Conservation (phyloP, 2,888 invertebrate genomes). For the Brenthis hecate region DNA sequence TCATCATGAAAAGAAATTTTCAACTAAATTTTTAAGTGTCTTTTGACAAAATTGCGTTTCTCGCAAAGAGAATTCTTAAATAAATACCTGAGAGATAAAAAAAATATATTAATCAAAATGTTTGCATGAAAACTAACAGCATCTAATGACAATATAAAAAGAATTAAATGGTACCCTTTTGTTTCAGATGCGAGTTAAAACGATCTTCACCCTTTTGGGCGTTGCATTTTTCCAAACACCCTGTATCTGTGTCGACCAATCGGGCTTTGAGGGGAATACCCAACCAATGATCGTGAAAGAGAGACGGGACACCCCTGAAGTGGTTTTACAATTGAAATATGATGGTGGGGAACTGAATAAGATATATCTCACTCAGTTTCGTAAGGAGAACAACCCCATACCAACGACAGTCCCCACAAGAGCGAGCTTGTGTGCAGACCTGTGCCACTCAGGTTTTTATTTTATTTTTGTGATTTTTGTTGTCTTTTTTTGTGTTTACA, state of each 20-base stretch:
- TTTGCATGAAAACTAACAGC: constrained; percentile 11
- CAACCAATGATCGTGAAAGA: constrained; percentile 56
- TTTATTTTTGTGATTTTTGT: constrained; percentile 47
- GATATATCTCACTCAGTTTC: constrained; percentile 75
- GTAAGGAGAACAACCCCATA: constrained; percentile 55
- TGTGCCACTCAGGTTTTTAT: constrained; percentile 73
- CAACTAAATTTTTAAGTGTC: too few relatives aligned
- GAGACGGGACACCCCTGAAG: constrained; percentile 67
- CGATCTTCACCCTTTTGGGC: constrained; percentile 62
- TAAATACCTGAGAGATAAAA: neutral
- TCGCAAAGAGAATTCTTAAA: neutral
- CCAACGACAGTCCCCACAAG: constrained; percentile 64
- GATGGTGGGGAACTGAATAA: constrained; percentile 72
- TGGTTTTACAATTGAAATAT: constrained; percentile 74
- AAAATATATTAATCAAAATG: constrained; percentile 1
- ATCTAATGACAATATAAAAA: constrained; percentile 7
- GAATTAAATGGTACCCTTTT: constrained; percentile 38
- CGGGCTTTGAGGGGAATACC: constrained; percentile 43
- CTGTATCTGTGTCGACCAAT: constrained; percentile 52
- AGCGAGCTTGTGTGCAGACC: constrained; percentile 68
- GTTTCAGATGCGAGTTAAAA: constrained; percentile 55
- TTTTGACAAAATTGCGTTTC: too few relatives aligned
- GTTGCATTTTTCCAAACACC: constrained; percentile 49
- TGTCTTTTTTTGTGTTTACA: constrained; percentile 39
- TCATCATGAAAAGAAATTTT: too few relatives aligned